Evolutionary conservation across 2,888 invertebrate species (phyloP), one percentile per base, ranked within the genome.

Genomic region (Hypomecis atomaria): DNA sequence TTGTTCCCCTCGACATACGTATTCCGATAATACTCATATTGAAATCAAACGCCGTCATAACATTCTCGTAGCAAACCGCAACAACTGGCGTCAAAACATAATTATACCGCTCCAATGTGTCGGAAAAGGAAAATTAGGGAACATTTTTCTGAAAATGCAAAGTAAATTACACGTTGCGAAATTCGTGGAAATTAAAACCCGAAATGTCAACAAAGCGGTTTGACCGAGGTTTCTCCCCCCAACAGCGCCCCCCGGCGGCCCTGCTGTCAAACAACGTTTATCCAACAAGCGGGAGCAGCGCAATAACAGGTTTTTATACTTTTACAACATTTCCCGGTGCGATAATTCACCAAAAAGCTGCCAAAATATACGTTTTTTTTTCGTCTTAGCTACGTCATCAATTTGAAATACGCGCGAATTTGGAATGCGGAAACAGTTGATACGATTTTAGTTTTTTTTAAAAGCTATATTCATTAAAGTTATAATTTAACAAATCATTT

Each of bases 241-340:
- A 69, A 63, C 66, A 65, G 62, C 66, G 63, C 72, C 76, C 47
- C 47, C 69, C 68, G 65, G 67, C 67, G 37, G 56, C 43, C 60
- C 60, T 38, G 65, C 84, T 84, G 88, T 89, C 89, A 87, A 90
- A 90, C 89, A 88, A 86, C 87, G 84, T 87, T 89, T 87, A 88
- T 81, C 85, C 84, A 85, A 85, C 86, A 86, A 88, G 83, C 85
- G 78, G 79, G 80, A 86, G 77, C 81, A 82, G 77, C 78, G 84
- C 83, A 87, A 89, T 87, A 90, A 88, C 87, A 88, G 81, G 79
- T 82, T 88, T 88, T 85, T 87, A 83, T 84, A 81, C 79, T 83
- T 86, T 87, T 81, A 83, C 78, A 79, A 84, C 82, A 81, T 83
- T 83, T 84, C 79, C 82, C 82, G 70, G 74, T 76, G 79, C 82